These are phyloP conservation scores for Turnix velox DNA, from an alignment of 2,113 vertebrate genomes.

Conservation along the genomic window DNA sequence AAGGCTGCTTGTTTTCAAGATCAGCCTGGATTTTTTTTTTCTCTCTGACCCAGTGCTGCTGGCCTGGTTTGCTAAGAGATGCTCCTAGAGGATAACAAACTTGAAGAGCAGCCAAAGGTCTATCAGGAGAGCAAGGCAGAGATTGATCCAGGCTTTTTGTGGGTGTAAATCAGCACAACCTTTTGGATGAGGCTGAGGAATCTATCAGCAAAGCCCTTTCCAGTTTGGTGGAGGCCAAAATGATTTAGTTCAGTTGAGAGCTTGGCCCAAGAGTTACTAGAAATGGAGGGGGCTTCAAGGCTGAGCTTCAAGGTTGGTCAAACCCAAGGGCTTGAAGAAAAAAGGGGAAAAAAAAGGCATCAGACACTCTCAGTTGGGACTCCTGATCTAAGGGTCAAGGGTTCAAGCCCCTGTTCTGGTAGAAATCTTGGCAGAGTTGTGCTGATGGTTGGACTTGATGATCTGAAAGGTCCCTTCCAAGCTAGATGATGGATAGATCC, in stretches of 20 bases:
- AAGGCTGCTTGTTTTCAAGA: background rate
- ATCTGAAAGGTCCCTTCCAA: too few species aligned
- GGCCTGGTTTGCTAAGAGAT: background rate
- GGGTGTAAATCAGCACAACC: background rate
- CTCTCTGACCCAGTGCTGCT: background rate
- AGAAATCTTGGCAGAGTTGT: too few species aligned
- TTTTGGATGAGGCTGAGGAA: background rate
- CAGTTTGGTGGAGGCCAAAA: background rate
- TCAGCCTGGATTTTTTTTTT: background rate
- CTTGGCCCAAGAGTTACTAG: background rate
- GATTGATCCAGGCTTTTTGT: background rate
- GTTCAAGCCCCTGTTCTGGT: too few species aligned
- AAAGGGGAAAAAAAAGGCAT: background rate
- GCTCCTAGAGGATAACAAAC: background rate
- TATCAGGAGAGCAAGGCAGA: background rate
- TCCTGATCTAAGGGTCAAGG: too few species aligned
- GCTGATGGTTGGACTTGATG: too few species aligned
- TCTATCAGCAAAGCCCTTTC: background rate
- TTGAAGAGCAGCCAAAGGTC: background rate
- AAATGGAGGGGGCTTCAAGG: background rate
- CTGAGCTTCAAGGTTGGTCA: background rate
- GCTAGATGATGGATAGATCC: too few species aligned
- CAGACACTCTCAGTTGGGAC: too few species aligned
- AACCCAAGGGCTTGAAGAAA: background rate
- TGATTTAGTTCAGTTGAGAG: background rate